Base-by-base conservation (phyloP, 2,888 invertebrate genomes). In the Brenthis ino region DNA sequence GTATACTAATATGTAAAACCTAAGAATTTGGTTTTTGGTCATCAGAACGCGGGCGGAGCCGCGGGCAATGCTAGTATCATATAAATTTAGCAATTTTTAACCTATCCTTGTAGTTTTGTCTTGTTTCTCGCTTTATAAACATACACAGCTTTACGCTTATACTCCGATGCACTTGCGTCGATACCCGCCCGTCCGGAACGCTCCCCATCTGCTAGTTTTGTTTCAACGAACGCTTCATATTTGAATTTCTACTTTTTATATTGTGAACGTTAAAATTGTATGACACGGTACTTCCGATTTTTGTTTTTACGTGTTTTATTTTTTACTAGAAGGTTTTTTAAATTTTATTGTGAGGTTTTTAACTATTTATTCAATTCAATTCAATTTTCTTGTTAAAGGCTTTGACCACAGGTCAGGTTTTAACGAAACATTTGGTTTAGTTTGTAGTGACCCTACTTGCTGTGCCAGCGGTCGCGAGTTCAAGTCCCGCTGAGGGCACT, bases 131-230 rank as follows among this genome's bases (percentile, higher is more conserved):
- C 33, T 33, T 16, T 51, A 13, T 12, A 28, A 28, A 12, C 55
- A 33, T 14, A 37, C 53, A 37, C 50, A 33, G 12, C 20, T 57
- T 57, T 33, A 64, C 28, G 58, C 57, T 80, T 77, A 82, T 79
- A 81, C 76, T 74, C 75, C 76, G 76, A 74, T 84, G 84, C 82
- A 80, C 77, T 79, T 78, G 77, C 79, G 78, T 80, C 81, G 80
- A 79, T 80, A 72, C 72, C 69, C 82, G 78, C 69, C 78, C 78
- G 79, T 71, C 80, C 80, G 85, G 81, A 83, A 85, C 81, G 11
- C 37, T 43, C 77, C 64, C 72, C 68, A 74, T 72, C 66, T 73
- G 75, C 75, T 73, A 74, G 70, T 78, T 77, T 77, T 77, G 73
- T 73, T 79, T 76, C 75, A 72, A 70, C 68, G 74, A 73, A 76